Evolutionary conservation across 2,797 vertebrate species (phyloP).

Genomic region (Bovichtus diacanthus): DNA sequence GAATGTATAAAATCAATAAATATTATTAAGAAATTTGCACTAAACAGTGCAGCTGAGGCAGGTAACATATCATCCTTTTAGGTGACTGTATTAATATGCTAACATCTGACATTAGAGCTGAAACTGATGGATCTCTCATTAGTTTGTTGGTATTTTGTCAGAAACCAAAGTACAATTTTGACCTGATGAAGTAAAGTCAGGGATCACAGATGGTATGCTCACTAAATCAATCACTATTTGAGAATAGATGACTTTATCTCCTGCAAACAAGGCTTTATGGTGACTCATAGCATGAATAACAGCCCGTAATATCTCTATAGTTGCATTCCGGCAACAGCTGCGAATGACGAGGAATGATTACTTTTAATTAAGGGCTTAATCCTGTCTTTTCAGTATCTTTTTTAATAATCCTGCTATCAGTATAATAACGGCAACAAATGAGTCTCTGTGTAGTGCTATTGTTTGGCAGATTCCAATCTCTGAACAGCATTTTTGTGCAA

Average conservation of each 20-base stretch:
- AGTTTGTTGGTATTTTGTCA: neutral
- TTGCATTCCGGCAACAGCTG: conserved; percentile 49
- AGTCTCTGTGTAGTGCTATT: conserved; percentile 25
- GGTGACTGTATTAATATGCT: neutral
- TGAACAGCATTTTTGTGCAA: conserved; percentile 16
- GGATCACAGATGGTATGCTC: neutral
- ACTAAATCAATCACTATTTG: conserved; percentile 26
- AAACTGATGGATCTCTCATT: neutral
- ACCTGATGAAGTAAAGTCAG: neutral
- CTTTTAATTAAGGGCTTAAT: conserved; percentile 68
- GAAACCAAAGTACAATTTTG: neutral
- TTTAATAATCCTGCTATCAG: conserved; percentile 51
- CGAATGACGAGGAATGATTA: conserved; percentile 42
- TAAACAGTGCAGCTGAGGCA: neutral
- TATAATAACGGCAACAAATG: conserved; percentile 57
- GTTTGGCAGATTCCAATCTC: conserved; percentile 56
- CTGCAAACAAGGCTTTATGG: conserved; percentile 42
- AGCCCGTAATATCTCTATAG: conserved; percentile 20
- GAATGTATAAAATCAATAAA: too few species aligned
- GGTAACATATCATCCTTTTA: neutral
- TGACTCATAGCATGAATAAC: conserved; percentile 51
- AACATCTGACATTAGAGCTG: neutral
- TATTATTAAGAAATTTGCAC: too few species aligned
- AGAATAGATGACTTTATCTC: conserved; percentile 36
- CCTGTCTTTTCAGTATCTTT: conserved; percentile 48